Evolutionary conservation across 1,140 invertebrate genomes (phyloP).

Genomic region (Potamilus streckersoni): DNA sequence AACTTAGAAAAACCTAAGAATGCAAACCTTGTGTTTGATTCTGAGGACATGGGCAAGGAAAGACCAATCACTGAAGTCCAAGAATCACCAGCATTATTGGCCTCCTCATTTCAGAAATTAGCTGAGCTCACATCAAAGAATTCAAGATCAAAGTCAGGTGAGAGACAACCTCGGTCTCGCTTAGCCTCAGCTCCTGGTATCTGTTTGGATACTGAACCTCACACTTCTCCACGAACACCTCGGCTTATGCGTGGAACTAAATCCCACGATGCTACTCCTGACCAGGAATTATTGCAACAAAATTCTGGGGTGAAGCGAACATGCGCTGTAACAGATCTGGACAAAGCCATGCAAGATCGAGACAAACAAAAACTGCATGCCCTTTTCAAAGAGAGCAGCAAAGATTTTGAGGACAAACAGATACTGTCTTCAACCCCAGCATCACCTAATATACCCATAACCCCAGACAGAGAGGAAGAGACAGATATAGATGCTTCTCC

Average conservation of each 20-base stretch:
- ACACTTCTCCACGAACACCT: neutral
- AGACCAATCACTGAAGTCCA: neutral
- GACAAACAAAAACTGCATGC: constrained; percentile 43
- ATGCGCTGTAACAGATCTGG: constrained; percentile 45
- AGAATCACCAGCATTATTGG: too few species aligned
- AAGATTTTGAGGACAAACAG: constrained; percentile 7
- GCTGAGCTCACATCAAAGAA: too few species aligned
- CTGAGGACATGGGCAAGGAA: constrained; percentile 15
- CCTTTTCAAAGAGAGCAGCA: constrained; percentile 28
- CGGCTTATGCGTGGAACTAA: constrained; percentile 5
- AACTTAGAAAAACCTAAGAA: constrained; percentile 26
- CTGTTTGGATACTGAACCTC: too few species aligned
- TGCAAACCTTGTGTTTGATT: constrained; percentile 32
- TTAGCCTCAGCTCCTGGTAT: too few species aligned
- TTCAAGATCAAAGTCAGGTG: too few species aligned
- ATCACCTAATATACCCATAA: constrained; percentile 1
- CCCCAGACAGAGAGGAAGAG: neutral
- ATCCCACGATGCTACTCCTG: constrained; percentile 21
- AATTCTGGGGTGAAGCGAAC: constrained; percentile 31
- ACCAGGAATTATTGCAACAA: constrained; percentile 6
- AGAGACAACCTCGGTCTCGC: too few species aligned
- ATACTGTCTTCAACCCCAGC: neutral
- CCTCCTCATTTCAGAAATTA: too few species aligned
- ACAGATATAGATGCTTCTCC: too few species aligned
- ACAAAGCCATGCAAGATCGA: constrained; percentile 53